Evolutionary conservation across 2,888 invertebrate species (phyloP), one percentile per base, ranked within the genome.

Genomic region (Dyspetes luteomarginatus): DNA sequence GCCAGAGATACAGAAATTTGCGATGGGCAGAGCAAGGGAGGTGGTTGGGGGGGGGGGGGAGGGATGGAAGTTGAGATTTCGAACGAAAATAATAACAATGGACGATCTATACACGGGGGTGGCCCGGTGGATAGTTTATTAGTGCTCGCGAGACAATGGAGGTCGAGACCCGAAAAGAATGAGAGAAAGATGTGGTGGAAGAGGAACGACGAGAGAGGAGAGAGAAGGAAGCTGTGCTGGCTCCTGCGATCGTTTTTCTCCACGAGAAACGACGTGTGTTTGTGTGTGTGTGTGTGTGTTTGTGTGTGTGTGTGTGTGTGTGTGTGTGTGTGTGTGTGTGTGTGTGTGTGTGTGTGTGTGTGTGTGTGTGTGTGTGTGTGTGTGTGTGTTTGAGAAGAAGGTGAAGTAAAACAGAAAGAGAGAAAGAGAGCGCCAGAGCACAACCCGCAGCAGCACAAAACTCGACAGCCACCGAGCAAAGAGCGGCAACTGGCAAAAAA

Each of bases 161-260:
- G 91, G 90, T 91, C 91, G 89, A 86, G 91, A 91, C 91, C 90
- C 89, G 89, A 90, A 91, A 90, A 88, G 89, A 90, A 88, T 86
- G 85, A 88, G 88, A 85, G 84, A 81, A 86, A 81, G 72, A 84
- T 73, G 75, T 77, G 65, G 36, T 50, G 81, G 75, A 71, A 82
- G 81, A 71, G 72, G 73, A 80, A 81, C 64, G 74, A 73, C 79
- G 73, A 82, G 81, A 71, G 75, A 73, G 79, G 79, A 67, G 76
- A 75, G 81, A 75, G 78, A 56, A 76, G 73, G 50, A 69, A 77
- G 68, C 43, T 55, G 19, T n/a, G 62, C 30, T 64, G 60, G 64
- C 79, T 83, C 81, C 82, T 84, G 85, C 41, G 30, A 48, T 64
- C 68, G 73, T 73, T 77, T 62, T 60, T 17, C 41, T 55, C 55